Evolutionary conservation across 2,888 invertebrate genomes (phyloP), one percentile per base, ranked within the genome.

Genomic region (Drosophila tanythrix): DNA sequence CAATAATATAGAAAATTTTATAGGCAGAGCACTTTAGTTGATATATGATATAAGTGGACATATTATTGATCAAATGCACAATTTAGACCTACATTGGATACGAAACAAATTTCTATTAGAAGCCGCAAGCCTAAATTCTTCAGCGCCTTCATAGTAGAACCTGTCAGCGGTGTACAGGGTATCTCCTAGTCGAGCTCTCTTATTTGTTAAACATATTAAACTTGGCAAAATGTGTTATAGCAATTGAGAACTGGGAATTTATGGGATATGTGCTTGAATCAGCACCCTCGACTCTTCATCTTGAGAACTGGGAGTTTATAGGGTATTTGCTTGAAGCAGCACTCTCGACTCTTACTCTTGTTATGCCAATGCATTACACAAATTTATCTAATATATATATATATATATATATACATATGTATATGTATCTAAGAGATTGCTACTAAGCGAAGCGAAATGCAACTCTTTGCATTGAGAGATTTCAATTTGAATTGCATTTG

Each of bases 401-500:
- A 6, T 36, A 5, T 5, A 5, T 5, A 13, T 35, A 10, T 33
- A 15, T 36, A 15, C 5, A 15, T 36, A 2, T 5, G 21, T 11
- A 10, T n/a, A 11, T 21, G 21, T 21, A 0, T 2, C 5, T 21
- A 21, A 43, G 43, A 43, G 21, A 43, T 43, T 43, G 43, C 11
- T 43, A 21, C 2, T 43, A 43, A 43, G 57, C 61, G 58, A 40
- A 40, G 55, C 75, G 50, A 73, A 78, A 64, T 78, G 62, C 73
- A 57, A 65, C 69, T 70, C 70, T 71, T 56, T 78, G 78, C 81
- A 81, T 78, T 81, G 78, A 75, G 73, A 70, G 82, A 79, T 77
- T 82, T 82, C 83, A 83, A 83, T 82, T 83, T 82, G 83, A 82
- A 81, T 83, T 83, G 83, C 82, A 74, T 78, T 81, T 78, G 81